phyloP scores from a whole-genome alignment of 2,888 invertebrate species.

The Trichogramma dendrolimi region DNA sequence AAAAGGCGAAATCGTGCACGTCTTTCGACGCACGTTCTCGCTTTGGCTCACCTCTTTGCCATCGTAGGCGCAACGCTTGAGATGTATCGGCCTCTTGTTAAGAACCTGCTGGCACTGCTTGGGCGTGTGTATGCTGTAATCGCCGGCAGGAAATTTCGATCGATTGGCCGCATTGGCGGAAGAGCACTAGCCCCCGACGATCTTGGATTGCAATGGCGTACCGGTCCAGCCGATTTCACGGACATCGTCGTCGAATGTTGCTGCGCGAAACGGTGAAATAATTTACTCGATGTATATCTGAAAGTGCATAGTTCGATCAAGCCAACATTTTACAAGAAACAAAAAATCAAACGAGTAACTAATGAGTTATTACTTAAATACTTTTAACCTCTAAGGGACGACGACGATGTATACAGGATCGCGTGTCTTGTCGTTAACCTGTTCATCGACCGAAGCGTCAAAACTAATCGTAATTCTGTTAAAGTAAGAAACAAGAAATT shows the following conservation, averaged over 20 bases:
- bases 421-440: too few relatives aligned
- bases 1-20: not conserved
- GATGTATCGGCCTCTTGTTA: conserved; percentile 31
- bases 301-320: too few relatives aligned
- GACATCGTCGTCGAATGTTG: not conserved
- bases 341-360: too few relatives aligned
- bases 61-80: conserved; percentile 32
- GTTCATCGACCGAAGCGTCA: too few relatives aligned
- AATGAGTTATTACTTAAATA: too few relatives aligned
- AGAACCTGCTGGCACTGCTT: conserved; percentile 29
- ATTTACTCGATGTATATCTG: too few relatives aligned
- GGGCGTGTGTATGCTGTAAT: conserved; percentile 31
- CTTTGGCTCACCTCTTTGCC: conserved; percentile 31
- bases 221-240: conserved; percentile 10
- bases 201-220: conserved; percentile 2
- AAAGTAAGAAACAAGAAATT: too few relatives aligned
- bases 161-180: not conserved
- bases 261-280: too few relatives aligned
- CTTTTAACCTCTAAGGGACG: too few relatives aligned
- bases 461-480: too few relatives aligned
- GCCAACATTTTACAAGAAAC: too few relatives aligned
- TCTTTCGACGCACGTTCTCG: not conserved
- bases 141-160: conserved; percentile 30
- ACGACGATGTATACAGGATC: too few relatives aligned
- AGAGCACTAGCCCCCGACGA: not conserved